Percentiles rank a stretch among this genome's conserved stretches.
Conservation (phyloP, 1,140 invertebrate species). For the Telenomus remus region DNA sequence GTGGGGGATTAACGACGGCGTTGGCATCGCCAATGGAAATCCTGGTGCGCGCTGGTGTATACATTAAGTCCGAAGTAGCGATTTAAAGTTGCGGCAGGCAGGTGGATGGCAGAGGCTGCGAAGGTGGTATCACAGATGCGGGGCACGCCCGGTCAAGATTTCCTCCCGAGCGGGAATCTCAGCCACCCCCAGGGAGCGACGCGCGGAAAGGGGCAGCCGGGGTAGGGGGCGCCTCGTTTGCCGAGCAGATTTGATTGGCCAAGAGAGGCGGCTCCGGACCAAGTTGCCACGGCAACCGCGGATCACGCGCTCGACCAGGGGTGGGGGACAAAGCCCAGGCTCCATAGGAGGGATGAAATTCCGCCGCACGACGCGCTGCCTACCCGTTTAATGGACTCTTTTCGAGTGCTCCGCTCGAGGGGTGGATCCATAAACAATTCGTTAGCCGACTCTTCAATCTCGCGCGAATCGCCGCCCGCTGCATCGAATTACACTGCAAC, state of each 20-base stretch:
- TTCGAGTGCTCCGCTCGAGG: constrained; percentile 37
- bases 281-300: constrained; percentile 77
- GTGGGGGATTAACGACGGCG: constrained; percentile 43
- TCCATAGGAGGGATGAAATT: constrained; percentile 40
- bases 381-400: constrained; percentile 69
- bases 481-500: constrained; percentile 36
- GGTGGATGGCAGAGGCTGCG: constrained; percentile 30
- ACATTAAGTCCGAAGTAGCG: constrained; percentile 58
- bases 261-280: constrained; percentile 72
- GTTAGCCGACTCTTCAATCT: constrained; percentile 71
- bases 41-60: constrained; percentile 36
- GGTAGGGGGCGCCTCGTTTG: constrained; percentile 58
- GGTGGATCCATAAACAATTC: constrained; percentile 72
- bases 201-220: constrained; percentile 18
- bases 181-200: constrained; percentile 62
- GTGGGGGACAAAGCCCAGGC: background rate
- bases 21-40: constrained; percentile 54
- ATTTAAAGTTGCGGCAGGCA: constrained; percentile 55
- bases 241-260: constrained; percentile 71
- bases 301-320: constrained; percentile 33
- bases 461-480: constrained; percentile 57
- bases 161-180: constrained; percentile 74
- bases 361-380: constrained; percentile 60
- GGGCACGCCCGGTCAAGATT: constrained; percentile 76
- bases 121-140: constrained; percentile 72